Percentiles rank a stretch among this genome's conserved stretches.
These are phyloP conservation scores for Luscinia luscinia DNA, from an alignment of 2,797 vertebrate genomes.

Conservation along the genomic window DNA sequence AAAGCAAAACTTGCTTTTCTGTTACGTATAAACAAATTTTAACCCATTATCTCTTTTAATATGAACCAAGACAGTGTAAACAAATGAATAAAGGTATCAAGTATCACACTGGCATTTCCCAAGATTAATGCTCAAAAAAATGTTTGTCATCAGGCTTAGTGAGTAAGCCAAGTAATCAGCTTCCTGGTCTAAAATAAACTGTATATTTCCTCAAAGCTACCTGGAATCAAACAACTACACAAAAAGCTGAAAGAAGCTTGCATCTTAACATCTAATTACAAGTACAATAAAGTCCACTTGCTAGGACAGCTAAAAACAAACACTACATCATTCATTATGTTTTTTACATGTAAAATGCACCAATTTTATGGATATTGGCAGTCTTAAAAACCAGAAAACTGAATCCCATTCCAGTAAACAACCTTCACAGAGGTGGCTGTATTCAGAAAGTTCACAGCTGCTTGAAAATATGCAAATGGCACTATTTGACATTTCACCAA, in stretches of 20 bases:
- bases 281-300: background rate
- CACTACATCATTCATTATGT: background rate
- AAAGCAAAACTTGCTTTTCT: background rate
- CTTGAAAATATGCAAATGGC: background rate
- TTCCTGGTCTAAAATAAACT: background rate
- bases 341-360: background rate
- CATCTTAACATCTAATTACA: background rate
- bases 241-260: background rate
- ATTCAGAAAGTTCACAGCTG: constrained; percentile 6
- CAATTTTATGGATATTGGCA: background rate
- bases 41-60: background rate
- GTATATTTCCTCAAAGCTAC: background rate
- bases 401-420: background rate
- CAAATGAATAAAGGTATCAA: constrained; percentile 19
- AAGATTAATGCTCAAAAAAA: background rate
- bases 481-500: background rate
- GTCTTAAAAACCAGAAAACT: background rate
- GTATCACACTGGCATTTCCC: constrained; percentile 24
- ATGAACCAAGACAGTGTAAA: background rate
- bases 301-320: background rate
- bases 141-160: constrained; percentile 8
- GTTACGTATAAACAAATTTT: background rate
- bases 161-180: background rate
- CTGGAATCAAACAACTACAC: background rate
- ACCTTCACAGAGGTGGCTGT: background rate